Percentiles rank a stretch among this genome's conserved stretches.
phyloP scores from a whole-genome alignment of 2,113 vertebrate genomes.

The Apistogramma diplotaenia region DNA sequence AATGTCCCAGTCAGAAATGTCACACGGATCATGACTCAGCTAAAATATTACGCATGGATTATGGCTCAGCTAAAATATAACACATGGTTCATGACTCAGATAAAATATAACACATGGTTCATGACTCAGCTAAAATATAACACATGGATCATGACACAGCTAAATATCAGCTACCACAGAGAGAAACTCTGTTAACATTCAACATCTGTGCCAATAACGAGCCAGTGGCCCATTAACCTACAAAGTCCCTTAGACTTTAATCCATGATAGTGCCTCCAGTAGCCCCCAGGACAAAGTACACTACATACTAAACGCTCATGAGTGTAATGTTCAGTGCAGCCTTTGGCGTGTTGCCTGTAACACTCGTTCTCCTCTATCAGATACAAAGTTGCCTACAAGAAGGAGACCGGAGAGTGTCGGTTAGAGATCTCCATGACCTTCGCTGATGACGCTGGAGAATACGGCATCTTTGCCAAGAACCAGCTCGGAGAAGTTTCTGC shows the following conservation, averaged over 20 bases:
- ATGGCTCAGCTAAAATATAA: neutral
- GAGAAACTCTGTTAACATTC: too few relatives aligned
- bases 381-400: slow-evolving; percentile 92
- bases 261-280: neutral
- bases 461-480: slow-evolving; percentile 88
- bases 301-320: too few relatives aligned
- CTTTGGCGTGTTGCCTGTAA: slow-evolving; percentile 4
- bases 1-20: neutral
- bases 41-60: too few relatives aligned
- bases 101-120: neutral
- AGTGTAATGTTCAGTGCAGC: neutral
- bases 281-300: too few relatives aligned
- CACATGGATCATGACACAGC: neutral
- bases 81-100: neutral
- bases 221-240: neutral
- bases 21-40: neutral
- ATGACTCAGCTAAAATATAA: neutral
- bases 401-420: slow-evolving; percentile 90
- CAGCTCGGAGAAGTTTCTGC: slow-evolving; percentile 89
- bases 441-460: slow-evolving; percentile 97
- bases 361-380: slow-evolving; percentile 60
- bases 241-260: neutral
- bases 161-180: neutral
- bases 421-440: slow-evolving; percentile 99
- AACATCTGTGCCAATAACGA: neutral